Base-by-base conservation (phyloP, 2,797 vertebrate genomes). In the Halcyon badia region DNA sequence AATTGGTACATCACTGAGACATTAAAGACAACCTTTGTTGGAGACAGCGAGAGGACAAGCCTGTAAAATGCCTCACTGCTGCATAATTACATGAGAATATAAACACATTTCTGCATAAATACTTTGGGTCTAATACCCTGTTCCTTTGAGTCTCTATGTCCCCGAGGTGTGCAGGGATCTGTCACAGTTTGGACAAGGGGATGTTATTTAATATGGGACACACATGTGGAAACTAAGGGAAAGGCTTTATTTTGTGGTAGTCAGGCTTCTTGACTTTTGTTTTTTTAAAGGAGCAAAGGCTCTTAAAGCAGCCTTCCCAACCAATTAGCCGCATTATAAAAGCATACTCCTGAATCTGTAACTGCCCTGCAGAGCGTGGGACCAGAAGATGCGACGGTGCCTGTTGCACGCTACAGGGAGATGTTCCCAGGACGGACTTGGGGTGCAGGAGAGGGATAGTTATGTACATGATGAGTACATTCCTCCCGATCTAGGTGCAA, bases 81-180 rank as follows among this genome's bases (percentile, higher is more conserved):
- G 30, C 60, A 24, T 80, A 83, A 82, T 87, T 88, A 87, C 0
- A 3, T 88, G 77, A 60, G 68, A 96, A 58, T 77, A 70, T 82
- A 82, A 95, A 87, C 66, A 69, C 77, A 42, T 39, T 95, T 94
- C 69, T 72, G n/a, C 83, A 26, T 79, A 79, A 94, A 48, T 73
- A 35, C 54, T 89, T 89, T 57, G 33, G 42, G 33, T 80, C 48
- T 61, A 70, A 31, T 70, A 64, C 39, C 22, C 66, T 79, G 57
- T 48, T 70, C 39, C 54, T 76, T 71, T 3, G 26, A 76, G 37
- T n/a, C 22, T 66, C 14, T 70, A 2, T 2, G 9, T 79, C 46
- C 33, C 48, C 51, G 58, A 61, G 30, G 26, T 79, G 22, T 48
- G 46, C 48, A 80, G 28, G 58, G 26, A 21, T 76, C 66, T 72